These are phyloP conservation scores for Megaustenia siamemsis DNA, from an alignment of 2,888 invertebrate genomes.

Conservation along the genomic window DNA sequence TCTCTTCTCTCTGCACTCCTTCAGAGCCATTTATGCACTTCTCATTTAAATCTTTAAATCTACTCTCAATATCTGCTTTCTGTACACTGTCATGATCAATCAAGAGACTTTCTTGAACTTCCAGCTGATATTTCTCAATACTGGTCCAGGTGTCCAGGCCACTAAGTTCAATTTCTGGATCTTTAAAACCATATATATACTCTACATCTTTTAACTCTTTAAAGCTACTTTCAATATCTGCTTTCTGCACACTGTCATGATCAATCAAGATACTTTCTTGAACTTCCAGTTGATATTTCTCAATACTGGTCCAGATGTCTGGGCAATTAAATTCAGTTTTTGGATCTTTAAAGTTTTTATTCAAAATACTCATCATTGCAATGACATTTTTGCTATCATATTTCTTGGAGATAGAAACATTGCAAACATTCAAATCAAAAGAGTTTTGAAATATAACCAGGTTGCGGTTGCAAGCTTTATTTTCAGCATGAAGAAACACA, in stretches of 20 bases:
- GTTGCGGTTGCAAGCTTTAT: conserved; percentile 18
- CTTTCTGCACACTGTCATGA: not conserved
- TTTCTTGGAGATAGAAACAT: conserved; percentile 5
- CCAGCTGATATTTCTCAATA: too few species aligned
- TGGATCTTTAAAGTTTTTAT: not conserved
- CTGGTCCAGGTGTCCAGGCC: too few species aligned
- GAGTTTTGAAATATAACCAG: not conserved
- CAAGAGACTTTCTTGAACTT: not conserved
- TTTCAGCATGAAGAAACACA: not conserved
- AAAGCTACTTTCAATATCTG: not conserved
- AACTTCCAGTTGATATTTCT: not conserved
- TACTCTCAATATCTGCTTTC: not conserved
- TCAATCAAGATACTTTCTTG: too few species aligned
- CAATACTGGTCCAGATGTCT: not conserved
- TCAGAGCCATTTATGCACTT: not conserved
- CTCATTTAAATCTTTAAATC: conserved; percentile 1
- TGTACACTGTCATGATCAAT: not conserved
- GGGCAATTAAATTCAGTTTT: not conserved
- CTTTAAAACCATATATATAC: not conserved
- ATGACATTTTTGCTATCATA: conserved; percentile 29
- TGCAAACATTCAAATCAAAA: conserved; percentile 14
- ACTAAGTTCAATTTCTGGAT: not conserved
- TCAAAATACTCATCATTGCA: not conserved
- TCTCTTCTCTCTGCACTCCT: not conserved
- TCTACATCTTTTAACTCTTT: not conserved